Evolutionary conservation across 2,113 vertebrate genomes (phyloP).

Genomic region (Nothoprocta pentlandii): DNA sequence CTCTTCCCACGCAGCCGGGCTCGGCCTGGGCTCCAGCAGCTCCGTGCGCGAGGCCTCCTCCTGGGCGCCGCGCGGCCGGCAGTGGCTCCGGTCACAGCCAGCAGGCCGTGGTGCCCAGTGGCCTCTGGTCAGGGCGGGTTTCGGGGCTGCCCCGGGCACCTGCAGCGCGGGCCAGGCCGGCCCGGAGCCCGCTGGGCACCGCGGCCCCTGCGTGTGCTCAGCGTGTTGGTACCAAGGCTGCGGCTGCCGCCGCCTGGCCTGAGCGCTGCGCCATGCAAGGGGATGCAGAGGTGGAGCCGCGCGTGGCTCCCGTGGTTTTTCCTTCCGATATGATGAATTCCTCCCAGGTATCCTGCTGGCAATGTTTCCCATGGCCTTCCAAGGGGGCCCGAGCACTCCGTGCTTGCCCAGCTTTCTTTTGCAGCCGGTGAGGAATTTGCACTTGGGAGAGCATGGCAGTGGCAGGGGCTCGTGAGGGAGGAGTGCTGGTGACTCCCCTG

Average conservation of each 20-base stretch:
- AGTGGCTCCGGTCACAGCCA: background rate
- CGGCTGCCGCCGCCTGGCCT: background rate
- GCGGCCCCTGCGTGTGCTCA: fast-evolving
- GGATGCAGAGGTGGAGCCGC: background rate
- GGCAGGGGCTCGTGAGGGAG: background rate
- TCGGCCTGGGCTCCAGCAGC: background rate
- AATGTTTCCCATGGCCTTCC: background rate
- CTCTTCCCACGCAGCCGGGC: fast-evolving
- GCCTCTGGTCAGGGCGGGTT: background rate
- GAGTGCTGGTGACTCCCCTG: background rate
- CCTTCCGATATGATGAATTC: background rate
- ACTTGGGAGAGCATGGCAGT: background rate
- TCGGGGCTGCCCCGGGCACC: background rate
- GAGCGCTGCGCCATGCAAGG: background rate
- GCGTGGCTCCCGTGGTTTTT: background rate
- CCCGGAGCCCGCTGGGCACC: background rate
- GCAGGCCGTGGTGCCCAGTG: too few relatives aligned
- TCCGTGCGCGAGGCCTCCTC: fast-evolving
- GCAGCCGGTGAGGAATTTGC: background rate
- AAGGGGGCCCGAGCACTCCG: background rate
- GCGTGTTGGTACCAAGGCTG: fast-evolving
- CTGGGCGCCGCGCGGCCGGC: background rate
- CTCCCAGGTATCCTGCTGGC: background rate
- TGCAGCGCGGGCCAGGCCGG: background rate
- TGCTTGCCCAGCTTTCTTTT: too few relatives aligned